Evolutionary conservation across 2,888 invertebrate species (phyloP).

Genomic region (Spisula subtruncata): DNA sequence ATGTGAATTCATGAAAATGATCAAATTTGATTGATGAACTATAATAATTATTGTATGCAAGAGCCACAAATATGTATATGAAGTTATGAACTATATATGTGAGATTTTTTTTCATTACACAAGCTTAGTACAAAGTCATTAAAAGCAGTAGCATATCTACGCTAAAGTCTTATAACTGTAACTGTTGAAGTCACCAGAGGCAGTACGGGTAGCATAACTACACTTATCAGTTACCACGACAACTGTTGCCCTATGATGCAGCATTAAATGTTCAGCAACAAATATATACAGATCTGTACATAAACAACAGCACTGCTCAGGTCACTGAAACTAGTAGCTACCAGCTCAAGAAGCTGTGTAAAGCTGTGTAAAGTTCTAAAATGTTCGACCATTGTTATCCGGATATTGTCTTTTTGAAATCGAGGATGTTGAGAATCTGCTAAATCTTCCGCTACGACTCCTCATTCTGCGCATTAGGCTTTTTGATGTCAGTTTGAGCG

Average conservation of each 20-base stretch:
- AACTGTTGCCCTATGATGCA: constrained; percentile 6
- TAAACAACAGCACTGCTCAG: too few relatives aligned
- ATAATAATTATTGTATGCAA: too few relatives aligned
- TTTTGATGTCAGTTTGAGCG: constrained; percentile 72
- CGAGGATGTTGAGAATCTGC: too few relatives aligned
- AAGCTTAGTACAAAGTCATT: not conserved
- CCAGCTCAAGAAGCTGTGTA: too few relatives aligned
- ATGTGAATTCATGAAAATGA: not conserved
- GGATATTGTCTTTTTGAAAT: not conserved
- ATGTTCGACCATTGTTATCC: too few relatives aligned
- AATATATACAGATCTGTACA: too few relatives aligned
- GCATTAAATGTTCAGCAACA: not conserved
- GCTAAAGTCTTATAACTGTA: too few relatives aligned
- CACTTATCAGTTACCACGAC: not conserved
- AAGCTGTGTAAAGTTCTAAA: not conserved
- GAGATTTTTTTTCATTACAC: not conserved
- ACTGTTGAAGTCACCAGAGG: not conserved
- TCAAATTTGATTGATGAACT: not conserved
- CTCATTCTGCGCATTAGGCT: constrained; percentile 1
- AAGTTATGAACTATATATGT: not conserved
- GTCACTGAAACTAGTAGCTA: too few relatives aligned
- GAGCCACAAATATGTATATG: not conserved
- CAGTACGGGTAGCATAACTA: not conserved
- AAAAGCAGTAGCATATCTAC: too few relatives aligned
- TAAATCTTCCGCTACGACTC: not conserved